A percentile compares a stretch with the other conserved stretches of the same genome.
Evolutionary conservation across 2,113 vertebrate genomes (phyloP).

Genomic region (Proteles cristata): DNA sequence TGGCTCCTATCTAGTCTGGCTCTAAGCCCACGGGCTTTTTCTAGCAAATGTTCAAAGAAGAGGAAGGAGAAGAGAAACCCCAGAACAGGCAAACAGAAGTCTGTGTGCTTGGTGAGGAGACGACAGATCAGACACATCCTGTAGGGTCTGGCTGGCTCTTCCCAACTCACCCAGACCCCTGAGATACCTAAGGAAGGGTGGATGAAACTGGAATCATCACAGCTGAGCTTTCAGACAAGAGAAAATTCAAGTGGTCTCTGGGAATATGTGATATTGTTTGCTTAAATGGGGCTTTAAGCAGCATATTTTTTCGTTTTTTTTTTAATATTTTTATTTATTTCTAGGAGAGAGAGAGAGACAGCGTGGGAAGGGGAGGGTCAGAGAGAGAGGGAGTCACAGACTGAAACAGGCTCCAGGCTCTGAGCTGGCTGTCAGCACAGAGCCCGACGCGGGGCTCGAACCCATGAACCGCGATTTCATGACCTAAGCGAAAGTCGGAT

Average conservation of each 20-base stretch:
- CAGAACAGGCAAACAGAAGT: not conserved
- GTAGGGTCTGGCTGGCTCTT: not conserved
- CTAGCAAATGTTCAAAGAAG: not conserved
- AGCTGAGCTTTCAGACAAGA: not conserved
- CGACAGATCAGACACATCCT: not conserved
- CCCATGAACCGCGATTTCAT: too few relatives aligned
- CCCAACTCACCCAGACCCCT: not conserved
- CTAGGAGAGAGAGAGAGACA: too few relatives aligned
- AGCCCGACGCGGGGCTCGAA: too few relatives aligned
- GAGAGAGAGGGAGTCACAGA: too few relatives aligned
- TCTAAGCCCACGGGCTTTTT: not conserved
- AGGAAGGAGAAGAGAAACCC: not conserved
- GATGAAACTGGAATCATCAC: not conserved
- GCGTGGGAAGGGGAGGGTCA: too few relatives aligned
- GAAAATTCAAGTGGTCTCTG: too few relatives aligned
- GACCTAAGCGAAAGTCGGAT: too few relatives aligned
- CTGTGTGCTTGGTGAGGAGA: not conserved
- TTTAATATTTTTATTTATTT: too few relatives aligned
- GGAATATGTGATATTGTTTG: not conserved
- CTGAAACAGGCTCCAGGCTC: too few relatives aligned
- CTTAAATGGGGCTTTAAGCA: slow-evolving; percentile 73
- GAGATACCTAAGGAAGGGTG: not conserved
- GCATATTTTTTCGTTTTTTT: too few relatives aligned
- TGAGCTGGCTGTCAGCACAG: too few relatives aligned
- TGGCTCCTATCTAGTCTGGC: not conserved